Conservation (phyloP, 23 tunicate genomes). For the Styela clava region DNA sequence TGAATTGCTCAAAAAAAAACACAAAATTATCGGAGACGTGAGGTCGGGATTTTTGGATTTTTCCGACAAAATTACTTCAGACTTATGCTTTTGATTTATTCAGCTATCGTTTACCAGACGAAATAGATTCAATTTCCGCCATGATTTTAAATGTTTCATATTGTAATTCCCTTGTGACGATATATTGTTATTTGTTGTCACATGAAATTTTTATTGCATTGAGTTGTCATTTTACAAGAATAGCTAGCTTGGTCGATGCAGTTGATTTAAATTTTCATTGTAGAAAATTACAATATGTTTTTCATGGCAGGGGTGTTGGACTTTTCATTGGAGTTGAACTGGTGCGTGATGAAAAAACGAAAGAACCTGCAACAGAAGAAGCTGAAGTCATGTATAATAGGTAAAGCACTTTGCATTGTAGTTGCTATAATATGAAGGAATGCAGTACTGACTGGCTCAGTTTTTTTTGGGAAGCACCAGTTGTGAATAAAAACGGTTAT, state of each 20-base stretch:
- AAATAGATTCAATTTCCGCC: neutral
- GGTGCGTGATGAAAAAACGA: slow-evolving; percentile 55
- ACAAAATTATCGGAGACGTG: slow-evolving; percentile 74
- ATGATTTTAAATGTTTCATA: neutral
- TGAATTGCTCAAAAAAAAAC: slow-evolving; percentile 44
- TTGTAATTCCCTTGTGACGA: neutral
- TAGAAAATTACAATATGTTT: no score
- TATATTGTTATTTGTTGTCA: no score
- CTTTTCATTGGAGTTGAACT: slow-evolving; percentile 84
- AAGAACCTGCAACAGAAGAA: slow-evolving; percentile 62
- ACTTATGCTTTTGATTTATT: neutral
- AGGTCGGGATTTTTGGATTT: no score
- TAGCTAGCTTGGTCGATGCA: no score
- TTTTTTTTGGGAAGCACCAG: no score
- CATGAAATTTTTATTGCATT: no score
- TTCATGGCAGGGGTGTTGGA: slow-evolving; percentile 89
- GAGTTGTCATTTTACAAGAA: no score
- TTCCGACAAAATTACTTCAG: no score
- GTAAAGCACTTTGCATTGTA: slow-evolving; percentile 26
- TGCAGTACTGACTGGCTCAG: no score
- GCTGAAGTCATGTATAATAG: slow-evolving; percentile 43
- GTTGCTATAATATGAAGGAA: neutral
- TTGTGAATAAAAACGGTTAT: no score
- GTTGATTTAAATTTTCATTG: no score
- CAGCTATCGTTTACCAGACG: neutral